Base-by-base conservation (phyloP, 2,113 vertebrate genomes). In the Mustelus asterias region DNA sequence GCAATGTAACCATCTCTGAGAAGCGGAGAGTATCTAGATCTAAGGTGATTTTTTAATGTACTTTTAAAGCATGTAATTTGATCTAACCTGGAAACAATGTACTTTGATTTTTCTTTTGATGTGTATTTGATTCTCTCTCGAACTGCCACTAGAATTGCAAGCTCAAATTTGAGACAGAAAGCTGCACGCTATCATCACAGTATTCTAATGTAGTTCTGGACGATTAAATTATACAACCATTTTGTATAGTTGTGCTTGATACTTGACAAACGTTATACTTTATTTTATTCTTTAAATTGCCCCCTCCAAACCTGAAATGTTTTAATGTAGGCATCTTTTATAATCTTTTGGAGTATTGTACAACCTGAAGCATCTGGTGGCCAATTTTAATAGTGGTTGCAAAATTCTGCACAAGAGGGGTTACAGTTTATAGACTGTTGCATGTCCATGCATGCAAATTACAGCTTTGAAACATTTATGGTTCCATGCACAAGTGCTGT, bases 1-100 rank as follows among this genome's bases (percentile, higher is more conserved):
- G 14, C 54, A 89, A 92, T 92, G 63, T 54, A 48, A 44, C 69
- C 24, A 72, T 26, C 33, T 14, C 86, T 72, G 86, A 70, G 24
- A 89, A 92, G 67, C 70, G 95, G 58, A 96, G 89, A 89, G 67
- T 58, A 48, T 54, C 86, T 76, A 76, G 70, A 93, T 96, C 95
- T 54, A 96, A 96, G 95, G 95, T 96, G 60, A 92, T 92, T 78
- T 78, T 1, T 37, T 80, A 16, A 80, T 80, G 78, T 80, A n/a
- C 78, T 37, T 92, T 92, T 63, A 6, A 92, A 37, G 10, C 58
- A 65, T 65, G 89, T 92, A 63, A 65, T 92, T 54, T 92, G 89
- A 90, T 89, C 24, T 44, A 90, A 65, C 6, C 60, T 65, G 48
- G 16, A 9, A 86, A 48, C 80, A 4, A 37, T 88, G 86, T 63